These are phyloP conservation scores for Pinna nobilis DNA, from an alignment of 1,140 invertebrate species.

Conservation along the genomic window DNA sequence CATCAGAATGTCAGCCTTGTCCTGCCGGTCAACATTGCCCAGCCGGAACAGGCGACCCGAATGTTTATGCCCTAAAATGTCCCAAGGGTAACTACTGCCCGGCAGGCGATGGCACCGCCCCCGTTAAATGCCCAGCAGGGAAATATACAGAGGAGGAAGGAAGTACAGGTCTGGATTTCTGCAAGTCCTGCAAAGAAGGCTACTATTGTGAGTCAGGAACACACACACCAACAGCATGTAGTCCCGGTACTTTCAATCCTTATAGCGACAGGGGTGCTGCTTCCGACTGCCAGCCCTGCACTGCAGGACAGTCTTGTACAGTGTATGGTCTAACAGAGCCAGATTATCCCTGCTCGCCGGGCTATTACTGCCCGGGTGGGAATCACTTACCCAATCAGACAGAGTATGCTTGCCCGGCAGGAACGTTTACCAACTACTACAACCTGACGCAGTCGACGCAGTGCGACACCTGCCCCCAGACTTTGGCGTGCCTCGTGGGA, in stretches of 20 bases:
- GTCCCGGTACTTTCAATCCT: constrained; percentile 63
- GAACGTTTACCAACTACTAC: constrained; percentile 66
- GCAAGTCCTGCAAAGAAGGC: constrained; percentile 66
- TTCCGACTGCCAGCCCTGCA: constrained; percentile 57
- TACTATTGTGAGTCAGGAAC: constrained; percentile 65
- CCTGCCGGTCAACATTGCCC: constrained; percentile 64
- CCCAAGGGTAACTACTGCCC: constrained; percentile 65
- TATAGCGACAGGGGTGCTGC: constrained; percentile 38
- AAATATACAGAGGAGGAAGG: constrained; percentile 70
- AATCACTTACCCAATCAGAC: constrained; percentile 61
- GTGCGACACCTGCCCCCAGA: constrained; percentile 63
- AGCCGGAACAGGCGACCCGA: constrained; percentile 60
- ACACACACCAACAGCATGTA: constrained; percentile 61
- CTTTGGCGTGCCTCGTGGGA: constrained; percentile 58
- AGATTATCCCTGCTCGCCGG: constrained; percentile 66
- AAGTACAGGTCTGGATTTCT: constrained; percentile 55
- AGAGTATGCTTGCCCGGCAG: constrained; percentile 69
- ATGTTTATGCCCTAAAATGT: constrained; percentile 61
- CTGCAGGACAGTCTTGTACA: constrained; percentile 67
- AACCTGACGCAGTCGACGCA: constrained; percentile 67
- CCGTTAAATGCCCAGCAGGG: constrained; percentile 63
- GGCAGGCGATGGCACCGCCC: constrained; percentile 29
- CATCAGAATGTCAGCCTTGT: constrained; percentile 59
- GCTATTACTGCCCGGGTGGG: constrained; percentile 70
- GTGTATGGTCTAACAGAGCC: constrained; percentile 61